These are phyloP conservation scores for Ceryle rudis DNA, from an alignment of 2,797 vertebrate genomes.

Conservation along the genomic window DNA sequence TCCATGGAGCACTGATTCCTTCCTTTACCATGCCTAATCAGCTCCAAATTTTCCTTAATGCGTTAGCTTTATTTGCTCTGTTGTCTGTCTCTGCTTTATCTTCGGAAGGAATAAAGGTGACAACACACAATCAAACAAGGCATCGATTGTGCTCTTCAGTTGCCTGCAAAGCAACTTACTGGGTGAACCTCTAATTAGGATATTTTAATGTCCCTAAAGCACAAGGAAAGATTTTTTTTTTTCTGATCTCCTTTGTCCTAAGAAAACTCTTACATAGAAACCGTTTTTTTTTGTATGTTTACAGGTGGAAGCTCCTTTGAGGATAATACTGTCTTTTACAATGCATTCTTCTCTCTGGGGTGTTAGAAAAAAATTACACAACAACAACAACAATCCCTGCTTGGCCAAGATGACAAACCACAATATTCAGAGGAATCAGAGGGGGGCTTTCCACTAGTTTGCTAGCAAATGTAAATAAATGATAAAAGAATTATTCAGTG, in stretches of 20 bases:
- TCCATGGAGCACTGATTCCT: slow-evolving; percentile 33
- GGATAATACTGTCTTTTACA: not conserved
- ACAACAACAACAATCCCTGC: not conserved
- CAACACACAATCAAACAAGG: slow-evolving; percentile 22
- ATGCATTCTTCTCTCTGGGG: not conserved
- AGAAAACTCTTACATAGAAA: not conserved
- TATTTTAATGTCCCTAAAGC: not conserved
- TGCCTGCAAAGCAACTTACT: not conserved
- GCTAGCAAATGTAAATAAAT: not conserved
- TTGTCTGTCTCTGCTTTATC: slow-evolving; percentile 63
- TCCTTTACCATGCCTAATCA: slow-evolving; percentile 59
- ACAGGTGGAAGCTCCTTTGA: not conserved
- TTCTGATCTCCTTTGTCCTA: not conserved
- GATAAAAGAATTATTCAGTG: not conserved
- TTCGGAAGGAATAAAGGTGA: slow-evolving; percentile 57
- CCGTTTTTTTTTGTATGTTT: not conserved
- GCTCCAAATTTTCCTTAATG: slow-evolving; percentile 57
- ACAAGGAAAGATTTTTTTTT: not conserved
- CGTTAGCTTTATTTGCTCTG: slow-evolving; percentile 59
- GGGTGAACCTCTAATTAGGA: not conserved
- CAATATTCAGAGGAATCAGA: not conserved
- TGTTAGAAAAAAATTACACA: not conserved
- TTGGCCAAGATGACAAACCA: not conserved
- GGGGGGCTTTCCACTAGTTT: not conserved
- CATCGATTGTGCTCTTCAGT: not conserved